phyloP scores from a whole-genome alignment of 2,113 vertebrate genomes.

The Muscicapa adusta region DNA sequence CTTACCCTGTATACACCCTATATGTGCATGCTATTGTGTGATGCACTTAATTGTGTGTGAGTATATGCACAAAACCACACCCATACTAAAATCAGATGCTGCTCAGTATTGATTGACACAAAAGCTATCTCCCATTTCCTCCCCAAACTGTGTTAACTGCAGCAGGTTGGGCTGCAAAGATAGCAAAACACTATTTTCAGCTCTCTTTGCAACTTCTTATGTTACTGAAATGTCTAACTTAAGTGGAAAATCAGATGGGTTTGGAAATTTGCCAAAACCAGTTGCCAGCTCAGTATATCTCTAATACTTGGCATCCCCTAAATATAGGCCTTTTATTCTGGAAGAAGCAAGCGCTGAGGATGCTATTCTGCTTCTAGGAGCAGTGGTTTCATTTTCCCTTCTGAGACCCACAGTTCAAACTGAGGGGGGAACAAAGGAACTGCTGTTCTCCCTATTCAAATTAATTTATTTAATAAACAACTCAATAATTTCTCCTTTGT shows the following conservation, averaged over 20 bases:
- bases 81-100: background rate
- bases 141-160: background rate
- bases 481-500: slow-evolving; percentile 57
- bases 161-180: background rate
- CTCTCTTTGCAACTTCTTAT: slow-evolving; percentile 16
- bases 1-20: background rate
- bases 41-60: background rate
- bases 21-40: background rate
- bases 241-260: slow-evolving; percentile 29
- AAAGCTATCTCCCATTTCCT: background rate
- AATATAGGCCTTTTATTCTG: slow-evolving; percentile 60
- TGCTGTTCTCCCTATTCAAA: slow-evolving; percentile 53
- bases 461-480: slow-evolving; percentile 62
- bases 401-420: background rate
- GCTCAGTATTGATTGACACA: background rate
- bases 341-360: slow-evolving; percentile 10
- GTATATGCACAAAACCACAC: background rate
- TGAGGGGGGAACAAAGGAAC: slow-evolving; percentile 25
- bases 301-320: slow-evolving; percentile 52
- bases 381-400: slow-evolving; percentile 53
- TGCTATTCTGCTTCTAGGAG: background rate
- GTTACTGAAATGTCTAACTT: slow-evolving; percentile 44
- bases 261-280: slow-evolving; percentile 51
- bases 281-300: slow-evolving; percentile 48
- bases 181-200: background rate